Base-by-base conservation (phyloP, 2,888 invertebrate genomes). In the Schrankia costaestrigalis region DNA sequence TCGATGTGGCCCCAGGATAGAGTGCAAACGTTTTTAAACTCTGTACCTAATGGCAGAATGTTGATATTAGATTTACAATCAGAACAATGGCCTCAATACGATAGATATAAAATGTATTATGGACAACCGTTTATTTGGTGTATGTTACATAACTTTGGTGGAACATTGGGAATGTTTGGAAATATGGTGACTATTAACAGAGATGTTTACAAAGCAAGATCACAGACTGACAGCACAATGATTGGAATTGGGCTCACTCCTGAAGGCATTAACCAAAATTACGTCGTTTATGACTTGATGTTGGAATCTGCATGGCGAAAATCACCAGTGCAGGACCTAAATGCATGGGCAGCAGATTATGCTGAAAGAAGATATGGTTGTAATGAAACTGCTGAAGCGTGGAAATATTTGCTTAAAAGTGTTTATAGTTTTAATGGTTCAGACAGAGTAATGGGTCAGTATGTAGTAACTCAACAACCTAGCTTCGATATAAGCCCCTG, bases 41-140 rank as follows among this genome's bases (percentile, higher is more conserved):
- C 95, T 1, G 93, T 96, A 1, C 95, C 95, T 0, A 72, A 62
- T 12, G 97, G 97, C 0, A 89, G 91, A 62, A 92, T 98, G 90
- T 89, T 98, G 1, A 87, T 98, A 2, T 82, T 99, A 13, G 98
- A 99, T 77, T 84, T 98, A 3, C 94, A 95, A 64, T 94, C 97
- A 0, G 98, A 98, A 69, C 91, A 94, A 39, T 90, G 89, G 71
- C 97, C 97, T 0, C 93, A 94, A 60, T 98, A 95, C 68, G 75
- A 84, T 4, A 77, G 91, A 18, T 90, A 95, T 3, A 71, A 93
- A 1, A 95, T 94, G 42, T 99, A 95, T 78, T 97, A 91, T 67
- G 98, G 97, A 0, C 98, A 98, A 63, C 96, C 97, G 0, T 99
- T 95, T 70, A 94, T 99, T 44, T 98, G 97, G 97, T 96, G 97